Evolutionary conservation across 2,113 vertebrate genomes (phyloP).

Genomic region (Paraplagusia blochii): DNA sequence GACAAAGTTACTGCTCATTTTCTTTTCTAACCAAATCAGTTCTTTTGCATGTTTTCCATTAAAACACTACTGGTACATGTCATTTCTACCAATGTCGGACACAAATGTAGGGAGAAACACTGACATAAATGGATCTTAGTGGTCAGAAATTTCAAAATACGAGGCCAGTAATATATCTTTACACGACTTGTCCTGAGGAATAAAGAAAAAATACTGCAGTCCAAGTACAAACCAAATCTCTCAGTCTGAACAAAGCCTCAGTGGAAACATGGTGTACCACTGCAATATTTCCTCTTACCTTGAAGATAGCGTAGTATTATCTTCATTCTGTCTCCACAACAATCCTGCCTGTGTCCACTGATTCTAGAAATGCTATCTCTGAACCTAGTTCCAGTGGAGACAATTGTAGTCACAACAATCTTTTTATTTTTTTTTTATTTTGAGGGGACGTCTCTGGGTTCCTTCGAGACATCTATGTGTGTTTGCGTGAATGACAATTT

Average conservation of each 20-base stretch:
- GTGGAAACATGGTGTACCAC: constrained; percentile 18
- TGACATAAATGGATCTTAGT: no score
- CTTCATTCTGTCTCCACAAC: constrained; percentile 32
- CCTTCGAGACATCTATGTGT: constrained; percentile 27
- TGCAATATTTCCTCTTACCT: constrained; percentile 32
- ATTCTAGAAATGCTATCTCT: constrained; percentile 24
- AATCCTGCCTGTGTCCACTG: constrained; percentile 22
- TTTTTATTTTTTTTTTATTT: constrained; percentile 34
- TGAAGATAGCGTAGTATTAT: constrained; percentile 36
- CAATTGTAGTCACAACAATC: constrained; percentile 29
- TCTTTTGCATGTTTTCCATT: neutral
- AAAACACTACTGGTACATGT: no score
- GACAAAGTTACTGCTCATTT: neutral
- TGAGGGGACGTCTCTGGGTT: constrained; percentile 42
- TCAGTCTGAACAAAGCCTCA: neutral
- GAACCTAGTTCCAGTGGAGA: constrained; percentile 36
- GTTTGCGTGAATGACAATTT: constrained; percentile 13
- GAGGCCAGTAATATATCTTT: no score
- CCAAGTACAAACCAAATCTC: neutral
- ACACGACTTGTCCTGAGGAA: no score
- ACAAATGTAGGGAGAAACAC: no score
- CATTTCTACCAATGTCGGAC: no score
- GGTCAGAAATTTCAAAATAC: no score
- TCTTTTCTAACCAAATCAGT: neutral
- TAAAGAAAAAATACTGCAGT: no score